Evolutionary conservation across 2,797 vertebrate species (phyloP).

Genomic region (Manis pentadactyla): DNA sequence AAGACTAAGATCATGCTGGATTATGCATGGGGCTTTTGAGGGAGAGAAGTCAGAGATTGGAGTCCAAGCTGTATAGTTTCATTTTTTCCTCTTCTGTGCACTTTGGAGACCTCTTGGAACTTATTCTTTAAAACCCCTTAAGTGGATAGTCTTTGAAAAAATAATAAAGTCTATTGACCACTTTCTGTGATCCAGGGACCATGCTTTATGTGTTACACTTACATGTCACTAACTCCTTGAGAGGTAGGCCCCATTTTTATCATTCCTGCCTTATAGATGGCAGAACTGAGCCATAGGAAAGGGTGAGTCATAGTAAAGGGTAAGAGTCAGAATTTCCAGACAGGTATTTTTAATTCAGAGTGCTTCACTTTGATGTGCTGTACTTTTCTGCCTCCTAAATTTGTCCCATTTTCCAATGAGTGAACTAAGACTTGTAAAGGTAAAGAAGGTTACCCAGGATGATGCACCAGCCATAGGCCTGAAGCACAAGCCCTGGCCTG

Average conservation of each 20-base stretch:
- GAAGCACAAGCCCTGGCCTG: background rate
- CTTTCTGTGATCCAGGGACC: background rate
- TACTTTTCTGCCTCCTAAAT: background rate
- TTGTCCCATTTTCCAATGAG: background rate
- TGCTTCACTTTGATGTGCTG: background rate
- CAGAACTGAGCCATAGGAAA: background rate
- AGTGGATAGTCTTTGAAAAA: background rate
- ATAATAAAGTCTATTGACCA: background rate
- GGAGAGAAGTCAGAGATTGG: background rate
- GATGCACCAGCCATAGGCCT: background rate
- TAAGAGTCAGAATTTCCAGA: background rate
- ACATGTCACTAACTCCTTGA: background rate
- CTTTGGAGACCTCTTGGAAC: background rate
- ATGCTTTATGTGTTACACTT: background rate
- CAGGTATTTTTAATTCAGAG: background rate
- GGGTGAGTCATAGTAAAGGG: background rate
- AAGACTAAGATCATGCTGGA: background rate
- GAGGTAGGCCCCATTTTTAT: background rate
- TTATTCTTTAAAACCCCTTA: background rate
- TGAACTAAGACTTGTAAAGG: background rate
- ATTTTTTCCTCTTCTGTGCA: background rate
- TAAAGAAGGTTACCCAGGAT: background rate
- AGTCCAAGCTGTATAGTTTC: background rate
- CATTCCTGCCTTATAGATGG: background rate
- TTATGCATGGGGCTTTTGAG: background rate